Evolutionary conservation across 2,888 invertebrate species (phyloP), one percentile per base, ranked within the genome.

Genomic region (Embidobia sp.): DNA sequence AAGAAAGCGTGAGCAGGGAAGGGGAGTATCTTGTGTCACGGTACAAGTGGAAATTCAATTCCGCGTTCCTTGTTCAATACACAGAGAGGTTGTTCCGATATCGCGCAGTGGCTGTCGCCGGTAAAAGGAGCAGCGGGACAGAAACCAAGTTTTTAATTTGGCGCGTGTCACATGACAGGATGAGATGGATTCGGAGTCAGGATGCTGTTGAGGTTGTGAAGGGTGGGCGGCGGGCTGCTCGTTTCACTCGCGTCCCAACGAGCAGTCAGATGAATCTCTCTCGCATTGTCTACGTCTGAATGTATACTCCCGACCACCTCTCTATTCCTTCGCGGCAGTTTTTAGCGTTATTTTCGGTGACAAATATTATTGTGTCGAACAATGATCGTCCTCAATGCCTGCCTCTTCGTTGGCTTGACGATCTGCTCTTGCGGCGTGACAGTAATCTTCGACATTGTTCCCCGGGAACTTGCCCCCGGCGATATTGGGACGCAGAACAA

Each of bases 311-410:
- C 83, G 70, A 77, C 80, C 74, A 83, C 84, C 85, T 79, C 79
- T 74, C 79, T 80, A 80, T 81, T 81, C 78, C 80, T 77, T 81
- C 80, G 76, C 72, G 69, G 77, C 53, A 77, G 77, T 80, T 79
- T 85, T 83, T 81, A 85, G 85, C 83, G 81, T 88, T 87, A 87
- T 87, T 89, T 89, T 88, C 83, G 85, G 85, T 81, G 87, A 87
- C 89, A 89, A 89, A 89, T 89, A 89, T 89, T 87, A 89, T 89
- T 87, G 87, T 86, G 89, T 88, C 88, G 87, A 85, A 87, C 87
- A 88, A 87, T 87, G 85, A 89, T 88, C 85, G 84, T 82, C 85
- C 85, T 85, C 85, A 81, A 84, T 83, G 84, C 80, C 81, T 79
- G 79, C 79, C 81, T 75, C 77, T 66, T 49, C 75, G 77, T 64